Conservation (phyloP, 2,888 invertebrate genomes). For the Cybosia mesomella region DNA sequence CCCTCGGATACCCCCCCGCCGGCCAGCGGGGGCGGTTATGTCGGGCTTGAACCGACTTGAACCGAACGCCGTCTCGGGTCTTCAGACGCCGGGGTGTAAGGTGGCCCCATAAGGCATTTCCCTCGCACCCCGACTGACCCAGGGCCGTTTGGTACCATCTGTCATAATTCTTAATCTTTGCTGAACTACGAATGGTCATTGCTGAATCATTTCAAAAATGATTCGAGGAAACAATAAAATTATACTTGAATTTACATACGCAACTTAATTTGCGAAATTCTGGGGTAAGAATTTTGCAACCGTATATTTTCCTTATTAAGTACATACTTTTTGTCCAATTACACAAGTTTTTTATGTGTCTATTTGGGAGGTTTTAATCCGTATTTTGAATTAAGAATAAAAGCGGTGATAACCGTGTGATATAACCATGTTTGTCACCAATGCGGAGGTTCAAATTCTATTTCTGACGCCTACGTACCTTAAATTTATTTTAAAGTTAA, state of each 20-base stretch:
- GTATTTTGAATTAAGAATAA: not conserved
- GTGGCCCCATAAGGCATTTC: too few species aligned
- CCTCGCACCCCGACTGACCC: too few species aligned
- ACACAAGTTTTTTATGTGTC: not conserved
- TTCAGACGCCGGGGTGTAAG: too few species aligned
- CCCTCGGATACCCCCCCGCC: too few species aligned
- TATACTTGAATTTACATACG: slow-evolving; percentile 1
- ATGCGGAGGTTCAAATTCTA: too few species aligned
- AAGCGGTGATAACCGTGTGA: not conserved
- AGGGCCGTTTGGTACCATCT: not conserved
- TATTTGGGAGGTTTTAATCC: not conserved
- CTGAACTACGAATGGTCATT: not conserved
- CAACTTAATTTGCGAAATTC: not conserved
- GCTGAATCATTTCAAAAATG: not conserved
- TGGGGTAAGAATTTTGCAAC: not conserved
- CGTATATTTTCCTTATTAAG: slow-evolving; percentile 7
- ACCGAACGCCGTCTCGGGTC: too few species aligned
- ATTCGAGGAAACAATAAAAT: slow-evolving; percentile 1
- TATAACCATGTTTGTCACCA: not conserved
- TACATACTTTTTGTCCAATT: not conserved
- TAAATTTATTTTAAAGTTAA: not conserved
- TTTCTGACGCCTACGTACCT: not conserved
- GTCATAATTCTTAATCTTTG: not conserved
- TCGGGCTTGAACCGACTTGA: too few species aligned
- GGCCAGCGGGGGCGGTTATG: too few species aligned